Conservation (phyloP, 2,888 invertebrate species). For the Neoascia interrupta region DNA sequence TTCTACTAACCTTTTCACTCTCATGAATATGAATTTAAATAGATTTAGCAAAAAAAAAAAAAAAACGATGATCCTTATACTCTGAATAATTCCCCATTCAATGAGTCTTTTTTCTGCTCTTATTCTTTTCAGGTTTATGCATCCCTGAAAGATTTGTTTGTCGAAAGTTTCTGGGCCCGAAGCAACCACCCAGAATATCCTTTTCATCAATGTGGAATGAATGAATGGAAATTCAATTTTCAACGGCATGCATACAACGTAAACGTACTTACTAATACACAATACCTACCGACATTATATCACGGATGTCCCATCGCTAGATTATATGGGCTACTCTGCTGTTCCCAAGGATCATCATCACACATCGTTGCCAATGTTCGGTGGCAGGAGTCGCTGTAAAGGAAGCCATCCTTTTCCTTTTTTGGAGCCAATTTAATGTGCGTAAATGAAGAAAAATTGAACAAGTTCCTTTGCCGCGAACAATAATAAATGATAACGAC, state of each 20-base stretch:
- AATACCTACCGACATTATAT: conserved; percentile 3
- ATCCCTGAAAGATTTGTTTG: conserved; percentile 57
- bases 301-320: conserved; percentile 5
- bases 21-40: background rate
- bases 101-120: conserved; percentile 26
- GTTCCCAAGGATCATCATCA: no score
- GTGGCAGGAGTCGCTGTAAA: background rate
- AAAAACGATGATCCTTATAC: background rate
- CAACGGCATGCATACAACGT: conserved; percentile 37
- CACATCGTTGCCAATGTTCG: no score
- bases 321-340: conserved; percentile 31
- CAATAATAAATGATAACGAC: conserved; percentile 20
- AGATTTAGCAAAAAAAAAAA: background rate
- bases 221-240: conserved; percentile 49
- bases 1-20: background rate
- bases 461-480: background rate
- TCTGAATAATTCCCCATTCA: conserved; percentile 45
- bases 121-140: conserved; percentile 59
- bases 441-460: conserved; percentile 22
- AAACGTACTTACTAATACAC: conserved; percentile 30
- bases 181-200: conserved; percentile 17
- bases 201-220: conserved; percentile 26
- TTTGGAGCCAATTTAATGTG: conserved; percentile 29
- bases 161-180: conserved; percentile 44
- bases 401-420: background rate